These are phyloP conservation scores for Sandelia bainsii DNA, from an alignment of 2,797 vertebrate genomes.

Conservation along the genomic window DNA sequence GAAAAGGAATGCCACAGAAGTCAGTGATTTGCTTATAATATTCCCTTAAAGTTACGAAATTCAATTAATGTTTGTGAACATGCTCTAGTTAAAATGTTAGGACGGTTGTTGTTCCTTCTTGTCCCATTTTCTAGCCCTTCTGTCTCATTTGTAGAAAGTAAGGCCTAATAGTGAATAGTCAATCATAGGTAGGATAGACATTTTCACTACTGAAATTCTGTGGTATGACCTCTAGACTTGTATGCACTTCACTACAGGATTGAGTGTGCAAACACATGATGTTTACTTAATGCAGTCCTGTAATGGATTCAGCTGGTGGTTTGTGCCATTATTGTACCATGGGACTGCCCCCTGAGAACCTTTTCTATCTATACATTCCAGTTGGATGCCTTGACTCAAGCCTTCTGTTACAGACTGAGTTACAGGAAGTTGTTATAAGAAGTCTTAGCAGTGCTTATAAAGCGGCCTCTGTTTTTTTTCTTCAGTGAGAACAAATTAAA, in stretches of 20 bases:
- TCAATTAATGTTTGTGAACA: background rate
- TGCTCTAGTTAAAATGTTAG: background rate
- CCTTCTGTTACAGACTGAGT: slow-evolving; percentile 57
- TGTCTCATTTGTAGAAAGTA: slow-evolving; percentile 7
- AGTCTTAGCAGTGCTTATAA: slow-evolving; percentile 45
- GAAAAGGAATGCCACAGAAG: slow-evolving; percentile 21
- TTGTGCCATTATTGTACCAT: slow-evolving; percentile 66
- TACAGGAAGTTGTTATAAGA: slow-evolving; percentile 37
- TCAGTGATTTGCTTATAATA: slow-evolving; percentile 1
- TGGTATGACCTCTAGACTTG: slow-evolving; percentile 29
- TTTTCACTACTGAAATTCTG: slow-evolving; percentile 24
- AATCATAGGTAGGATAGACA: slow-evolving; percentile 1
- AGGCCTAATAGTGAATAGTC: slow-evolving; percentile 2
- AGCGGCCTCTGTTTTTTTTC: slow-evolving; percentile 35
- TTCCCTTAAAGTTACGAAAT: slow-evolving; percentile 9
- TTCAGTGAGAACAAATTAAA: slow-evolving; percentile 33
- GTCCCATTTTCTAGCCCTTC: background rate
- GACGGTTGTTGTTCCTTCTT: background rate
- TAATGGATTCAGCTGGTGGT: slow-evolving; percentile 46
- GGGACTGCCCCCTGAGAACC: slow-evolving; percentile 77
- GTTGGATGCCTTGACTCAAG: slow-evolving; percentile 81
- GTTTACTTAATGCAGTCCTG: slow-evolving; percentile 63
- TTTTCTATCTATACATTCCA: slow-evolving; percentile 86
- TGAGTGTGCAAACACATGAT: slow-evolving; percentile 53
- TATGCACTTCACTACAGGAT: slow-evolving; percentile 45